These are phyloP conservation scores for Lacerta bilineata DNA, from an alignment of 2,797 vertebrate genomes.

Conservation along the genomic window DNA sequence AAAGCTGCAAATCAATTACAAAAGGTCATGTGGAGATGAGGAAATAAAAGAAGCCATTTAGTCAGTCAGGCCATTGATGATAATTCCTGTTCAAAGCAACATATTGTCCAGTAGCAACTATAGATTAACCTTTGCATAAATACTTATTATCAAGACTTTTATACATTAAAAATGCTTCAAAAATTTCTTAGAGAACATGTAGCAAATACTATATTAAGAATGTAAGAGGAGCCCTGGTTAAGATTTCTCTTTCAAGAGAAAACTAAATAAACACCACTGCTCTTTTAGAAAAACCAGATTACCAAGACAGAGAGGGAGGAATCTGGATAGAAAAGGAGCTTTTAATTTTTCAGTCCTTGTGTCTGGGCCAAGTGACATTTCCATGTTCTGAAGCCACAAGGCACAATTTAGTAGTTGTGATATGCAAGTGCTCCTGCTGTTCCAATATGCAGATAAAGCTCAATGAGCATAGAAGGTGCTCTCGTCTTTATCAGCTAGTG, in stretches of 20 bases:
- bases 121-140: not conserved
- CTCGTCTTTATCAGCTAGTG: not conserved
- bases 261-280: not conserved
- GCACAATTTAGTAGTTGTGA: not conserved
- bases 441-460: not conserved
- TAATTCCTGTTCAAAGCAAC: not conserved
- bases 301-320: not conserved
- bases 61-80: not conserved
- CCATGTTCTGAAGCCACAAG: not conserved
- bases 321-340: not conserved
- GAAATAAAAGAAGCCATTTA: constrained; percentile 20
- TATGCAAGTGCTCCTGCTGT: not conserved
- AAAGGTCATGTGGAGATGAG: constrained; percentile 8
- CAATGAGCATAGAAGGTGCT: not conserved
- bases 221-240: not conserved
- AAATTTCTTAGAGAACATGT: no score
- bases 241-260: not conserved
- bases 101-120: not conserved
- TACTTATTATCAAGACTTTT: not conserved
- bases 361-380: not conserved
- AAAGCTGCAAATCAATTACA: constrained; percentile 40
- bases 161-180: not conserved
- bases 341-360: not conserved
- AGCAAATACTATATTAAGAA: no score
- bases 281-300: not conserved